phyloP scores from a whole-genome alignment of 37 sponge, comb jelly and placozoan genomes.

The Mnemiopsis leidyi region DNA sequence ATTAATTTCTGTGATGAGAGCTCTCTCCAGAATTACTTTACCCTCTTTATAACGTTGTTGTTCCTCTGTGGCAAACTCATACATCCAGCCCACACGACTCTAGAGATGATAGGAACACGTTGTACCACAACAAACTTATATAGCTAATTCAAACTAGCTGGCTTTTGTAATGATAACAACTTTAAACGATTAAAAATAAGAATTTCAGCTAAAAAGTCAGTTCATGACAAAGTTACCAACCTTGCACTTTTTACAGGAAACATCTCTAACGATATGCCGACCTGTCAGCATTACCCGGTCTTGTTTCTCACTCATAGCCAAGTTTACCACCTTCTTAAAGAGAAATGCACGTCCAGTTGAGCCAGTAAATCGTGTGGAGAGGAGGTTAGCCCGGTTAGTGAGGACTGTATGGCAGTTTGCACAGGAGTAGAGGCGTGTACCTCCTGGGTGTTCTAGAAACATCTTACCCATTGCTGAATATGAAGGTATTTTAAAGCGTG shows the following conservation, averaged over 20 bases:
- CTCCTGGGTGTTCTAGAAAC: conserved; percentile 95
- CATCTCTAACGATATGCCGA: conserved; percentile 90
- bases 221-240: conserved; percentile 36
- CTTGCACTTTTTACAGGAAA: conserved; percentile 87
- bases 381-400: conserved; percentile 86
- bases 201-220: not conserved
- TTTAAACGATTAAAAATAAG: not conserved
- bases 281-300: conserved; percentile 89
- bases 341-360: conserved; percentile 97
- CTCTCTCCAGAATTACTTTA: conserved; percentile 93
- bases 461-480: conserved; percentile 91
- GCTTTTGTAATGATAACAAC: too few relatives aligned
- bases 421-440: conserved; percentile 86
- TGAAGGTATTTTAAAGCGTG: too few relatives aligned
- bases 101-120: too few relatives aligned
- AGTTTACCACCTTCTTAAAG: conserved; percentile 96
- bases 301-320: conserved; percentile 86
- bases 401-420: conserved; percentile 89
- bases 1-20: conserved; percentile 88
- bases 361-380: conserved; percentile 94
- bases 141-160: too few relatives aligned
- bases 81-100: conserved; percentile 96
- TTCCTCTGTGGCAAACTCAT: conserved; percentile 97
- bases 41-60: conserved; percentile 98
- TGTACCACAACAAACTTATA: too few relatives aligned